A percentile compares a stretch with the other conserved stretches of the same genome.
phyloP scores from a whole-genome alignment of 2,888 invertebrate genomes.

The Agriopis aurantiaria region DNA sequence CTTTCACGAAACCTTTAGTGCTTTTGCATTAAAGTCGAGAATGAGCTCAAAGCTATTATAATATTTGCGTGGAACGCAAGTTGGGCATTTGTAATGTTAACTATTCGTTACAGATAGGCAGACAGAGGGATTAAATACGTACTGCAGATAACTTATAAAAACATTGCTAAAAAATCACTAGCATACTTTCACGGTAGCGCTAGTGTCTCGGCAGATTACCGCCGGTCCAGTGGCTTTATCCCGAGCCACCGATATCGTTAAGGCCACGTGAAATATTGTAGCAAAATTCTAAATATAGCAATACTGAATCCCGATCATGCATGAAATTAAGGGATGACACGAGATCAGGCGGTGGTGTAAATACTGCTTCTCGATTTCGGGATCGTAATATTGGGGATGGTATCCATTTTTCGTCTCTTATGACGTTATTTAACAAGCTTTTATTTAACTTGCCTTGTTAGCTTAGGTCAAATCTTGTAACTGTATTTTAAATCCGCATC shows the following conservation, averaged over 20 bases:
- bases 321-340: conserved; percentile 67
- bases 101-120: no score
- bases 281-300: conserved; percentile 75
- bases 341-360: conserved; percentile 43
- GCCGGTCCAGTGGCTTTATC: conserved; percentile 67
- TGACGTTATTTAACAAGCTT: neutral
- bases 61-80: no score
- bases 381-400: conserved; percentile 9
- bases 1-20: no score
- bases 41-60: no score
- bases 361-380: conserved; percentile 27
- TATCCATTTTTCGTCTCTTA: neutral
- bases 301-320: conserved; percentile 68
- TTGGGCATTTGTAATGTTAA: no score
- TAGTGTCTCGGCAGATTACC: conserved; percentile 74
- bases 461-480: no score
- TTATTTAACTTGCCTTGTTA: no score
- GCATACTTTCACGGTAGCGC: conserved; percentile 58
- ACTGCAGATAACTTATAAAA: no score
- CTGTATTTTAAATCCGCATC: no score
- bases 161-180: neutral
- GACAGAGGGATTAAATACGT: no score
- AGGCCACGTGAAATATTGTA: conserved; percentile 69
- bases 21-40: no score
- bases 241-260: conserved; percentile 58